Evolutionary conservation across 2,113 vertebrate species (phyloP), one percentile per base, ranked within the genome.

Genomic region (Crotophaga sulcirostris): DNA sequence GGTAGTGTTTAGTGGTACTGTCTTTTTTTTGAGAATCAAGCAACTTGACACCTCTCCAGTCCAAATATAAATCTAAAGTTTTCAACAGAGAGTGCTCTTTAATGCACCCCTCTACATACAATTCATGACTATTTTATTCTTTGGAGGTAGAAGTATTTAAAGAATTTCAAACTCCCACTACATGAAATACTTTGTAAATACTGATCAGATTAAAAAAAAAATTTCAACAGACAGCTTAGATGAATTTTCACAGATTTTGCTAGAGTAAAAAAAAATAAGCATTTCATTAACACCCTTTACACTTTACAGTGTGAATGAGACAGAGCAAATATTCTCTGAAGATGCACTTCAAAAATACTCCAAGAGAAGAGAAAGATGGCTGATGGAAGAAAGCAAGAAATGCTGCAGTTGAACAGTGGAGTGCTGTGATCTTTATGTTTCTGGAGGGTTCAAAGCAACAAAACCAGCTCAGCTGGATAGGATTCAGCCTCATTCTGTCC

Each of bases 261-360:
- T 85, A 10, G 20, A 70, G 44, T 64, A 70, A 6, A 40, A 72
- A 85, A 76, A 21, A 75, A 74, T 67, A 77, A 56, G 5, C 47
- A 42, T 87, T 76, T 60, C 11, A 89, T 95, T 95, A 89, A 70
- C 66, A 78, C 42, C 9, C 42, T 90, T 95, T 78, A 84, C 44
- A 66, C 84, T 78, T 94, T 38, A 54, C 28, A 52, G 25, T 58
- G 60, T 91, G 62, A 93, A 40, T 34, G 23, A 91, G 51, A 47
- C 38, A 79, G n/a, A 89, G 33, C 60, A 91, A 79, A 82, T 84
- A 87, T 49, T 89, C 79, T 84, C 54, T 77, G 74, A 90, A 83
- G 55, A 16, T 33, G 7, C 40, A 60, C 52, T 70, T 88, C 40
- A 92, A 87, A 97, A 95, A 62, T 86, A 86, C n/a, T 72, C 26